Conservation (phyloP, 35 echinoderm and acorn worm genomes). For the Apostichopus japonicus region DNA sequence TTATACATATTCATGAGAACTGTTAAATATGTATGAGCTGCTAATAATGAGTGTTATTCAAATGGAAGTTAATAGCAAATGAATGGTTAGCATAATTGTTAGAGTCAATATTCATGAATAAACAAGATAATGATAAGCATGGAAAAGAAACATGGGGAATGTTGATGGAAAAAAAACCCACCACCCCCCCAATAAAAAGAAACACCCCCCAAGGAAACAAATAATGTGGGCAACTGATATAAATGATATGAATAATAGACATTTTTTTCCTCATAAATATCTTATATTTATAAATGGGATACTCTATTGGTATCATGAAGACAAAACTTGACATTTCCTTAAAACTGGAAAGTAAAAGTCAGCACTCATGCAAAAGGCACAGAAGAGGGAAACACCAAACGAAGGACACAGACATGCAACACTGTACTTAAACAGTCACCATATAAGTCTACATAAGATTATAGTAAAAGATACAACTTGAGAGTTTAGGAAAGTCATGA, state of each 20-base stretch:
- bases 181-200: too few relatives aligned
- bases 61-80: constrained; percentile 12
- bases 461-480: too few relatives aligned
- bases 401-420: neutral
- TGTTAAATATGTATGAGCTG: constrained; percentile 22
- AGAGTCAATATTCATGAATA: neutral
- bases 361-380: neutral
- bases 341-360: neutral
- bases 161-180: neutral
- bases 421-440: too few relatives aligned
- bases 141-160: neutral
- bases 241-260: too few relatives aligned
- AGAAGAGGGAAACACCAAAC: neutral
- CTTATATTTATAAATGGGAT: too few relatives aligned
- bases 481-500: too few relatives aligned
- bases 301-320: too few relatives aligned
- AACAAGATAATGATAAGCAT: neutral
- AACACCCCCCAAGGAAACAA: too few relatives aligned
- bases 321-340: too few relatives aligned
- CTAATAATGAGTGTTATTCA: neutral
- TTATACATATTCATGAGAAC: constrained; percentile 30
- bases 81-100: neutral
- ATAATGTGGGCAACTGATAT: too few relatives aligned
- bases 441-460: too few relatives aligned
- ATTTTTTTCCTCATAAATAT: too few relatives aligned